These are phyloP conservation scores for Troides aeacus DNA, from an alignment of 2,888 invertebrate species.

Conservation along the genomic window DNA sequence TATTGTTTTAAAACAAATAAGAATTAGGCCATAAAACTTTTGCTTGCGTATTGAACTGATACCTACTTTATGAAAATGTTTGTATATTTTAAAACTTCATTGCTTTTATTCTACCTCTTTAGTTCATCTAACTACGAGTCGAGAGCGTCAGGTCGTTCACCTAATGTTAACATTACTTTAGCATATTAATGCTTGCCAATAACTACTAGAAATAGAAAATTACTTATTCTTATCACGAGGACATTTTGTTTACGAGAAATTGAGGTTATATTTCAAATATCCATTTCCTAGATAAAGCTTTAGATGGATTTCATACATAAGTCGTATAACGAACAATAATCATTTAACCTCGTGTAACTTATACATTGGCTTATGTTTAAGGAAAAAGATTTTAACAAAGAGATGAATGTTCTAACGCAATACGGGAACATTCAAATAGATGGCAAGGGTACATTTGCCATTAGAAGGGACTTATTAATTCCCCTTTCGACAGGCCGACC, in stretches of 20 bases:
- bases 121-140: not conserved
- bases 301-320: not conserved
- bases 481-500: conserved; percentile 79
- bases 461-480: conserved; percentile 80
- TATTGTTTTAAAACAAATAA: conserved; percentile 28
- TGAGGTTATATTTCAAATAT: too few species aligned
- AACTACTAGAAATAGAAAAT: too few species aligned
- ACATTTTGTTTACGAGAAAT: too few species aligned
- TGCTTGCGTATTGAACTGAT: conserved; percentile 19
- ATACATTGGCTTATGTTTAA: not conserved
- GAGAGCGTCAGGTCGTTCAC: too few species aligned
- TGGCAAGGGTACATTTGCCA: conserved; percentile 79
- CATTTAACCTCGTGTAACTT: not conserved
- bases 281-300: too few species aligned
- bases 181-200: too few species aligned
- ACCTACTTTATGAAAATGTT: not conserved
- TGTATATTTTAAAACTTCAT: not conserved
- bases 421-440: conserved; percentile 78
- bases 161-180: too few species aligned
- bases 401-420: conserved; percentile 62
- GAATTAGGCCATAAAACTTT: conserved; percentile 27
- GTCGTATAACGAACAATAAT: not conserved
- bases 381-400: conserved; percentile 64
- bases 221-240: too few species aligned
- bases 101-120: not conserved